Conservation (phyloP, 1,140 invertebrate genomes). For the Delia radicum region DNA sequence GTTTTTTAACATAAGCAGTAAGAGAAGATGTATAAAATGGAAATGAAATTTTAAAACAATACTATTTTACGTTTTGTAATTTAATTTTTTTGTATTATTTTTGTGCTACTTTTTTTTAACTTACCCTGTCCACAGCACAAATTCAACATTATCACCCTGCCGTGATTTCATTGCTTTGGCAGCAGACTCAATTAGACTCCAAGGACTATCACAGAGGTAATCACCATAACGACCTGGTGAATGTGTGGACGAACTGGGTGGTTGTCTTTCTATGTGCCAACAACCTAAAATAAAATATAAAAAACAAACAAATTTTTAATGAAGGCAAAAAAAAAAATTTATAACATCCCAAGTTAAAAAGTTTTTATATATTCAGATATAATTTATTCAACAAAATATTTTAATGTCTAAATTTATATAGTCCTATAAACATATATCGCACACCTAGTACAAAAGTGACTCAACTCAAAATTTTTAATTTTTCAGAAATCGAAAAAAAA, state of each 20-base stretch:
- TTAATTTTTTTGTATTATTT: not conserved
- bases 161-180: conserved; percentile 77
- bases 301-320: conserved; percentile 3
- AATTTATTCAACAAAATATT: no score
- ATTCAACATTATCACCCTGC: conserved; percentile 81
- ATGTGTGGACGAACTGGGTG: conserved; percentile 38
- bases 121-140: conserved; percentile 92
- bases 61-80: not conserved
- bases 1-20: not conserved
- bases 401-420: no score
- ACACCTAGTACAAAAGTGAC: no score
- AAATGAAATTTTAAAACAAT: not conserved
- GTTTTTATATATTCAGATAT: no score
- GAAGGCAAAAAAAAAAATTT: not conserved
- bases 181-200: conserved; percentile 80
- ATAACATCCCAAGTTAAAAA: no score
- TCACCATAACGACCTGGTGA: conserved; percentile 72
- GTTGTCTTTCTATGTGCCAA: conserved; percentile 50
- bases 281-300: conserved; percentile 52
- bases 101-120: conserved; percentile 35
- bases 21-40: not conserved
- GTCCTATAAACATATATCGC: no score
- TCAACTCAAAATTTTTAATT: no score
- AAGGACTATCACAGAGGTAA: conserved; percentile 85
- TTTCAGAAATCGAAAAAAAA: no score